phyloP scores from a whole-genome alignment of 2,797 vertebrate species.

The Protonibea diacanthus region DNA sequence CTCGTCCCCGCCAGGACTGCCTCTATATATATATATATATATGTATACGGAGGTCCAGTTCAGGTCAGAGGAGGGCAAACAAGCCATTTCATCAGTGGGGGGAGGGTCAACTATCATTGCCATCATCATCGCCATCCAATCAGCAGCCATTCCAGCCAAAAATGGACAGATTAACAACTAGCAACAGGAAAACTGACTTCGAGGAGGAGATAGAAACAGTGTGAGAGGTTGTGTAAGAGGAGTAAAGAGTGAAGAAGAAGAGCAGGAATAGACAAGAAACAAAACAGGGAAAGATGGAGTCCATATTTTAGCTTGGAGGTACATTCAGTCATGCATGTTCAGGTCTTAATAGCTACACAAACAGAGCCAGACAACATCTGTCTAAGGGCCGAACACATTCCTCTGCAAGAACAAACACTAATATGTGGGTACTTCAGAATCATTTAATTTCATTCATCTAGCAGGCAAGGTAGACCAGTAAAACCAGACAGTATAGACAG shows the following conservation, averaged over 20 bases:
- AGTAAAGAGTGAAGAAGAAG: conserved; percentile 23
- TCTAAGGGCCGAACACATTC: conserved; percentile 51
- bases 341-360: conserved; percentile 61
- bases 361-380: conserved; percentile 63
- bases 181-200: conserved; percentile 61
- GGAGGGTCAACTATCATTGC: conserved; percentile 53
- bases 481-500: conserved; percentile 66
- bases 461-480: conserved; percentile 55
- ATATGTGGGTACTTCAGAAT: conserved; percentile 18
- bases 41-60: conserved; percentile 17
- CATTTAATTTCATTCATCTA: conserved; percentile 48
- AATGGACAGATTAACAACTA: conserved; percentile 49
- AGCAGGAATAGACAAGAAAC: conserved; percentile 43
- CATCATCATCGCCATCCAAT: conserved; percentile 65
- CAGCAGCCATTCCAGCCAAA: conserved; percentile 77
- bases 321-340: conserved; percentile 68
- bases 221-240: conserved; percentile 17
- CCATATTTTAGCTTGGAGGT: conserved; percentile 42
- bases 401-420: conserved; percentile 52
- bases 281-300: conserved; percentile 61
- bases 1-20: conserved; percentile 51
- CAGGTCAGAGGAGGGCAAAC: conserved; percentile 37
- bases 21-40: background rate
- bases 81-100: conserved; percentile 45
- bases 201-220: conserved; percentile 52